Evolutionary conservation across 2,888 invertebrate genomes (phyloP), one percentile per base, ranked within the genome.

Genomic region (Leptogaster cylindrica): DNA sequence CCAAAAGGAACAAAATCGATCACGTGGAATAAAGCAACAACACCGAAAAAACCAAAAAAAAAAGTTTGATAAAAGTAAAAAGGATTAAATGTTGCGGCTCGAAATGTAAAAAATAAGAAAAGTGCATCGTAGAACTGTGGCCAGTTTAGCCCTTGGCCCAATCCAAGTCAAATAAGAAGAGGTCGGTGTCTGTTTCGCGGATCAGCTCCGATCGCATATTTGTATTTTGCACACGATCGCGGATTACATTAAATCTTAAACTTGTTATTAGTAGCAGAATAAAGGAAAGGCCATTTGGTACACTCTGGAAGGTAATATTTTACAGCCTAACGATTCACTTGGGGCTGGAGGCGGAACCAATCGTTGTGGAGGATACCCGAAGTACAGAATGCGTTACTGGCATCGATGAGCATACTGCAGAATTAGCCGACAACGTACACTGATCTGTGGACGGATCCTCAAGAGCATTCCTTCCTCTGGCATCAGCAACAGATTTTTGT

Each of bases 321-420:
- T 69, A 67, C 46, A 41, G 65, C 63, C 51, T 70, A 70, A 70
- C 70, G 68, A 70, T 68, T 69, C 58, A 68, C 70, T 70, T 69
- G 61, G 61, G 69, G 69, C 70, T 55, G 66, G 33, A 66, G 70
- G 70, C 67, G 70, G 67, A 68, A 31, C 64, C 67, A 27, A 70
- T 64, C 55, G 52, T 52, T 67, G 63, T 41, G 44, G 31, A 51
- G 46, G 46, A 46, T 46, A 46, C 41, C 61, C 48, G 41, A 25
- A 41, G 23, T 27, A 36, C 28, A 33, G 52, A 51, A 51, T 31
- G 51, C 39, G 41, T 50, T 61, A 51, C 36, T 25, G 39, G 39
- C 41, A 8, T 51, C 31, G 36, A 10, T 25, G 46, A 50, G 27
- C 7, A 33, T 64, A 64, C 20, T 39, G 25, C n/a, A n/a, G 39